Evolutionary conservation across 2,888 invertebrate species (phyloP).

Genomic region (Heterodera filipjevi): DNA sequence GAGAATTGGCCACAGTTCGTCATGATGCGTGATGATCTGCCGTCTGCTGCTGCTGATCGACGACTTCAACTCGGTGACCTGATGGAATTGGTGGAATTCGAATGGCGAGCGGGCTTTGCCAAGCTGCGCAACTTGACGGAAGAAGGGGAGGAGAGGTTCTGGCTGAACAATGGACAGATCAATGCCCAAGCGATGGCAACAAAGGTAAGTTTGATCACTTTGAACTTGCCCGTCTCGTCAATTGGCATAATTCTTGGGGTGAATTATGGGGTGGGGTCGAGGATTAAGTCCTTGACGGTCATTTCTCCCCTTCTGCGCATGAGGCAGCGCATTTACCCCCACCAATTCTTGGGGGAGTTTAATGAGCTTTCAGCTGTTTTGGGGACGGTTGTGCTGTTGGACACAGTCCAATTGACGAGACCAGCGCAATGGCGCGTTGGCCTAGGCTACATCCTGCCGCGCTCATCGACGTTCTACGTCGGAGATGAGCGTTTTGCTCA

Average conservation of each 20-base stretch:
- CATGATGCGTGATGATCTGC: not conserved
- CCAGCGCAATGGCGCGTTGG: slow-evolving; percentile 6
- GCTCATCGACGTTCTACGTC: not conserved
- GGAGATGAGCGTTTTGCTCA: not conserved
- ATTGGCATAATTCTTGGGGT: not conserved
- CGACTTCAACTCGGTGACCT: slow-evolving; percentile 3
- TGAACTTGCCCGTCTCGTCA: no score
- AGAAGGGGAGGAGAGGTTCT: not conserved
- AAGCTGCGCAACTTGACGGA: not conserved
- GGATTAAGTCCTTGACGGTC: not conserved
- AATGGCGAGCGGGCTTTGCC: not conserved
- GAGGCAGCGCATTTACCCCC: not conserved
- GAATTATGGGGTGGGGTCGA: not conserved
- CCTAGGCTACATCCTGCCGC: not conserved
- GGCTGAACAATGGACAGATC: slow-evolving; percentile 4
- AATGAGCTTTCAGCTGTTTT: not conserved
- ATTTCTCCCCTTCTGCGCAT: not conserved
- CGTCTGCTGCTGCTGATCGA: not conserved
- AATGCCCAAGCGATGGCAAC: not conserved
- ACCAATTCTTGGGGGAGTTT: not conserved
- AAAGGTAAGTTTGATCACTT: not conserved
- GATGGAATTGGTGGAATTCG: not conserved
- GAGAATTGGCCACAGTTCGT: not conserved
- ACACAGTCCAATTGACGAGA: not conserved
- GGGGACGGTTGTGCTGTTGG: not conserved